Evolutionary conservation across 1,140 invertebrate genomes (phyloP), one percentile per base, ranked within the genome.

Genomic region (Anoplolepis gracilipes): DNA sequence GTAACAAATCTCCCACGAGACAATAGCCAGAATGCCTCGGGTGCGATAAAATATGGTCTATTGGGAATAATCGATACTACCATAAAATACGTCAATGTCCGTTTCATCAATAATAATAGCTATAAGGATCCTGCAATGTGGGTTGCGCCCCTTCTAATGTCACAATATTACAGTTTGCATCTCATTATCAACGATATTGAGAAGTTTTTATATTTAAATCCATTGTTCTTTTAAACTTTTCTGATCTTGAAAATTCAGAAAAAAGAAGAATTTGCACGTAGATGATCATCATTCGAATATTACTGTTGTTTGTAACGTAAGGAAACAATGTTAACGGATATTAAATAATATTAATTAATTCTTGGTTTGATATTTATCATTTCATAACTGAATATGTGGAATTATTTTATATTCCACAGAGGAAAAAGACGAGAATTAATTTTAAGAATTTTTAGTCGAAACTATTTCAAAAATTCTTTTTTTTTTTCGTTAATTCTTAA

Each of bases 181-280:
- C n/a, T 73, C 28, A 42, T 62, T 84, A 87, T 85, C 86, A 59
- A 69, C 30, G n/a, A 79, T 28, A 28, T 39, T 13, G 46, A 79
- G 6, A 67, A 10, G 0, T 5, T 28, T 28, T 67, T 49, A 49
- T 49, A 2, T 3, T 22, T 53, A 33, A 30, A 22, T 22, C 8
- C 7, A 16, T 33, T 22, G 7, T 64, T 67, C 8, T 53, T 30
- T 1, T 1, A 39, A n/a, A 55, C 16, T 67, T 65, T 39, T 22
- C 2, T 11, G 2, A 64, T 19, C 6, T 78, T 11, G 2, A 11
- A 53, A 13, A 65, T 13, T 22, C 6, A 7, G 8, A 39, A n/a
- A 13, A 55, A 39, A n/a, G 7, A 55, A 67, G 22, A 28, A 79
- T 78, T 53, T 36, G 30, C 11, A n/a, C 1, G 11, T 16, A 1